Percentiles rank a stretch among this genome's conserved stretches.
phyloP scores from a whole-genome alignment of 2,113 vertebrate genomes.

The Vidua chalybeata region DNA sequence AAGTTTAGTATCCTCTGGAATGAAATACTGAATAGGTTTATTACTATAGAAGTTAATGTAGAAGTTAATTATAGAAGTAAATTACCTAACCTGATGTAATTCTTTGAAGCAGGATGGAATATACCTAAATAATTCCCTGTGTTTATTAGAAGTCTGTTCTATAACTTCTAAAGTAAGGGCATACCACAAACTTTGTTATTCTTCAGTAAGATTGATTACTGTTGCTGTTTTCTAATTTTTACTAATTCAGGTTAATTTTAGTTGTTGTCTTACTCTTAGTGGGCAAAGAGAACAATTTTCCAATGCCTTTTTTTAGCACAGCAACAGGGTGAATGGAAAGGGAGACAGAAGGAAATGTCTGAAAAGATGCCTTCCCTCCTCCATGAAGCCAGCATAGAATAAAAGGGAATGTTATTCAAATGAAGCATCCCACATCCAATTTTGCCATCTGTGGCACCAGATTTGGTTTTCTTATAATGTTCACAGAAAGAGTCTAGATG shows the following conservation, averaged over 20 bases:
- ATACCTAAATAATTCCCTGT: background rate
- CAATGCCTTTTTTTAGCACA: background rate
- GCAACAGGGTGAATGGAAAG: background rate
- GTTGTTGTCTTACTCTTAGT: background rate
- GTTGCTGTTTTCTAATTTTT: background rate
- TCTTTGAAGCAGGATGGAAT: background rate
- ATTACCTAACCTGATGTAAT: background rate
- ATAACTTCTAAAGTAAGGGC: background rate
- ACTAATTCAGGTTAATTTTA: background rate
- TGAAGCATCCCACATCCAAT: background rate
- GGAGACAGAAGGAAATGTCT: background rate
- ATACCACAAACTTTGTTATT: background rate
- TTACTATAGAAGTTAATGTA: background rate
- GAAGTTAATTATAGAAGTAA: background rate
- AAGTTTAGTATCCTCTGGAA: background rate
- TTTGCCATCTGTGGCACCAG: constrained; percentile 1
- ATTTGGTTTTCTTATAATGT: background rate
- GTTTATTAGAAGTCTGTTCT: background rate
- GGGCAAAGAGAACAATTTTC: background rate
- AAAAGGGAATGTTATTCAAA: background rate
- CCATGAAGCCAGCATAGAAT: background rate
- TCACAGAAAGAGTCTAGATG: background rate
- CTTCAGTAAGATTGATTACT: background rate
- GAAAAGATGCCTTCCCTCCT: background rate
- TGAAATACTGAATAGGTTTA: background rate